Base-by-base conservation (phyloP, 1,140 invertebrate genomes). In the Ostrea edulis region DNA sequence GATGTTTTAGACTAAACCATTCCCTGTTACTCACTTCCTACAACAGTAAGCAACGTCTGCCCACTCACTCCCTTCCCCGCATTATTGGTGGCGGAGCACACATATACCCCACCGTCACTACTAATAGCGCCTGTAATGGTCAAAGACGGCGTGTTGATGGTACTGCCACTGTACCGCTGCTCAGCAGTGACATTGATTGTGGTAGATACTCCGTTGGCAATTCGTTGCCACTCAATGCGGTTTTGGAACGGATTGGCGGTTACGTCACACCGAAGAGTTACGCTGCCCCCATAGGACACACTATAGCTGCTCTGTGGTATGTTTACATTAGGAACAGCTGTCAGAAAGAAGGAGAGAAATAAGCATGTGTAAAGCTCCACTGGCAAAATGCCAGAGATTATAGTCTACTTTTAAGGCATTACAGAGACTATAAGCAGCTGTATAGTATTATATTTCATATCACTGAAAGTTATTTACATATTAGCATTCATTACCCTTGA, bases 311-410 rank as follows among this genome's bases (percentile, higher is more conserved):
- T 17, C 17, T 77, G 53, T 29, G 82, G 54, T n/a, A 89, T 87
- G 14, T 55, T 84, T 53, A 89, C 88, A 22, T 29, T 85, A 51
- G 88, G 88, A 22, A 82, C 12, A 52, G 86, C 88, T 89, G 68
- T 12, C 86, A 89, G 25, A 62, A 87, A 58, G 51, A 53, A 86
- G 55, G 55, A 44, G 20, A 83, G 29, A 52, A 51, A 52, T 44
- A 22, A 22, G n/a, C 17, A 17, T 14, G 20, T 83, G 14, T 77
- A 12, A 77, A 77, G 68, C 68, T 44, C 68, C 68, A 77, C 68
- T 77, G 68, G 68, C 68, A 77, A 77, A 29, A 4, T 77, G 68
- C 68, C 68, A 77, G 68, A 77, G 68, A 77, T 14, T 77, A 77
- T 35, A 62, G 0, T 77, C 22, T 77, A 77, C 8, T 25, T 14